Base-by-base conservation (phyloP, 2,113 vertebrate species). In the Nansenia antarctica region DNA sequence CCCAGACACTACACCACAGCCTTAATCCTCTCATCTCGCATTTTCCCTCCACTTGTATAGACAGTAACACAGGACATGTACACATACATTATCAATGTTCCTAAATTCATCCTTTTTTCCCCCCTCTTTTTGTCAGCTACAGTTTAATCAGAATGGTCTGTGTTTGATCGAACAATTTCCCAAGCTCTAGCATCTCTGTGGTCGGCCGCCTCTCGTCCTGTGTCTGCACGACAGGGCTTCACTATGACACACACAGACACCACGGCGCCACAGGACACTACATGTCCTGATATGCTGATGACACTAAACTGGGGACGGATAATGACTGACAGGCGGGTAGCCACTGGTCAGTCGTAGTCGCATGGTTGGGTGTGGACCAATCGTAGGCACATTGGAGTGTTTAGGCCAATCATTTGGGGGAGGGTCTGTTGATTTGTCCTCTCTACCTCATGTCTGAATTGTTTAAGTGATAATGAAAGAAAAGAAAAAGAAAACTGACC, bases 361-460 rank as follows among this genome's bases (percentile, higher is more conserved):
- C 31, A 42, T 42, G 34, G 32, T 35, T 62, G 53, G 53, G 53
- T 60, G n/a, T 11, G 11, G 29, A 65, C 39, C 30, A 32, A 54
- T 54, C 24, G 20, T 12, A 54, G 52, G 52, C 24, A 14, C 12
- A 55, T 49, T 15, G 45, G 45, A 55, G 53, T 20, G 0, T 27
- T 27, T 26, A 55, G 24, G 53, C 53, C 53, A 55, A 55, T 55
- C 4, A 8, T 26, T 26, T 55, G 20, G 24, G 47, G 29, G 42
- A 65, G 47, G 45, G 42, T 30, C 20, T 49, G 27, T 29, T 34
- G 12, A 65, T 42, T 34, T 32, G 30, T 53, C 47, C 45, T 24
- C 27, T 52, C 63, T 65, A 65, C 47, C 47, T 53, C 63, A 34
- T 65, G 47, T 34, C 22, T 65, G 15, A 47, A 22, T 22, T 62